Percentiles rank a stretch among this genome's conserved stretches.
phyloP scores from a whole-genome alignment of 2,888 invertebrate species.

The Stramonita haemastoma region DNA sequence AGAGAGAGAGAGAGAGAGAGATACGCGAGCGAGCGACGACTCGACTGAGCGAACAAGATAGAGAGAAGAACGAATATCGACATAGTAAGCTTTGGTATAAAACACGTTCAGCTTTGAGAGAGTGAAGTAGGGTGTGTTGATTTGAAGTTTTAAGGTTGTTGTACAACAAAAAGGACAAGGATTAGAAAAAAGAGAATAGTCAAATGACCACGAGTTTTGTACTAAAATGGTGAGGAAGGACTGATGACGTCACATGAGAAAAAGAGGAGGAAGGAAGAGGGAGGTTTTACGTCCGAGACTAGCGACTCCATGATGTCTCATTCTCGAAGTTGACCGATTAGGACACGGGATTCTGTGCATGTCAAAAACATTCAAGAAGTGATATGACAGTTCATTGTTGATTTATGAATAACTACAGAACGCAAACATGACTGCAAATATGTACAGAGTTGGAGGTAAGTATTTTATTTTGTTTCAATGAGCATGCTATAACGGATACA shows the following conservation, averaged over 20 bases:
- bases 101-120: background rate
- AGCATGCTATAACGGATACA: constrained; percentile 60
- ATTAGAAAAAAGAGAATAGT: constrained; percentile 56
- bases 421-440: constrained; percentile 87
- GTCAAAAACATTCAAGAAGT: constrained; percentile 5
- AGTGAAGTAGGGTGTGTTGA: background rate
- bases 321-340: constrained; percentile 61
- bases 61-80: constrained; percentile 19
- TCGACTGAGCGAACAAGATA: constrained; percentile 9
- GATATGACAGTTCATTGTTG: background rate
- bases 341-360: constrained; percentile 28
- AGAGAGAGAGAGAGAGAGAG: background rate
- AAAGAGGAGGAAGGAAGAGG: constrained; percentile 76
- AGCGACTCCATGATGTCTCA: constrained; percentile 76
- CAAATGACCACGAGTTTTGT: constrained; percentile 45
- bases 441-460: constrained; percentile 99
- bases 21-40: background rate
- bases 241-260: constrained; percentile 77
- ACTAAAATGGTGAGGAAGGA: constrained; percentile 75
- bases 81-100: background rate
- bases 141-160: background rate
- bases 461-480: constrained; percentile 52
- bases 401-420: background rate
- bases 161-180: background rate
- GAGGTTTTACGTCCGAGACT: constrained; percentile 72